Conservation (phyloP, 35 echinoderm and acorn worm species). For the Stichopus chloronotus region DNA sequence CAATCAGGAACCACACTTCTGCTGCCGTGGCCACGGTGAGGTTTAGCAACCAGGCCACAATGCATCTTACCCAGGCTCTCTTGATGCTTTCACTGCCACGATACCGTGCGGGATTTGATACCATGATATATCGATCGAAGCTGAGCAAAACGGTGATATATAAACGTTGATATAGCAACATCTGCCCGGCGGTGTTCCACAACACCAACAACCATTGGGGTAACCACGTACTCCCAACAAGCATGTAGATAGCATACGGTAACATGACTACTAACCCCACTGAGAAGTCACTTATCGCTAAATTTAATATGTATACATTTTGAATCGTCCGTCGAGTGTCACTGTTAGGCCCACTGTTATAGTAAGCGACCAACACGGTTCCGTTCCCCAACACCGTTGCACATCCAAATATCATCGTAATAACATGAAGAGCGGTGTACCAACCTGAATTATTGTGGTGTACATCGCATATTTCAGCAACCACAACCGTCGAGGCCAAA, state of each 20-base stretch:
- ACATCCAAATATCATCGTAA: not conserved
- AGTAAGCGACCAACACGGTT: conserved; percentile 7
- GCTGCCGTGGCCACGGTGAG: not conserved
- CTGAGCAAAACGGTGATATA: conserved; percentile 24
- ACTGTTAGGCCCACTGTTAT: not conserved
- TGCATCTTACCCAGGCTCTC: conserved; percentile 27
- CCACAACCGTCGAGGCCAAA: not conserved
- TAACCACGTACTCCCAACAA: not conserved
- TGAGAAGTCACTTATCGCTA: conserved; percentile 30
- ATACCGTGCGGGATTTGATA: conserved; percentile 43
- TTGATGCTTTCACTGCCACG: conserved; percentile 12
- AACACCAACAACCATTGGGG: not conserved
- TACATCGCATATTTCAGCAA: not conserved
- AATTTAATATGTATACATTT: conserved; percentile 44
- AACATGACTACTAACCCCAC: conserved; percentile 31
- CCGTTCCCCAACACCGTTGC: conserved; percentile 23
- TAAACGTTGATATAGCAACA: conserved; percentile 14
- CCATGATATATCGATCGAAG: conserved; percentile 47
- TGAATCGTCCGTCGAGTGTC: conserved; percentile 1
- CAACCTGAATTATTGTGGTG: not conserved
- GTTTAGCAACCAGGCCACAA: not conserved
- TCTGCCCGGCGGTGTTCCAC: not conserved
- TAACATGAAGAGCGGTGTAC: not conserved
- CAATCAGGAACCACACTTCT: conserved; percentile 20
- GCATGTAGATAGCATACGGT: conserved; percentile 32